These are phyloP conservation scores for Rhogogaster chlorosoma DNA, from an alignment of 2,888 invertebrate species.

Conservation along the genomic window DNA sequence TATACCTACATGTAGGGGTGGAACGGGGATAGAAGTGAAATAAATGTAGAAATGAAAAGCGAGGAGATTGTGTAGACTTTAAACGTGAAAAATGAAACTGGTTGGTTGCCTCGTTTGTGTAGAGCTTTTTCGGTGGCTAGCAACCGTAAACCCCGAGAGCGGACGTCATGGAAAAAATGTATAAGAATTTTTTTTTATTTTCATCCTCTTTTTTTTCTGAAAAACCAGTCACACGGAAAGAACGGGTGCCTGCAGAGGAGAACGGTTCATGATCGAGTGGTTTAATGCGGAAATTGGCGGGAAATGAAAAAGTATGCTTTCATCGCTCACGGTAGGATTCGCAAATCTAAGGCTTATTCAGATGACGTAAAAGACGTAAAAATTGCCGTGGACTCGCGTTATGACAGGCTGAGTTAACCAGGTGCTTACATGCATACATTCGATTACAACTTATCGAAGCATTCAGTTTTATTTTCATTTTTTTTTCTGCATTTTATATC, in stretches of 20 bases:
- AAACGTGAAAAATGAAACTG: neutral
- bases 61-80: neutral
- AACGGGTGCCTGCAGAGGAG: conserved; percentile 23
- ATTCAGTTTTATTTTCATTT: neutral
- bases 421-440: neutral
- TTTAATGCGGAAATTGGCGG: conserved; percentile 67
- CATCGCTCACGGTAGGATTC: neutral
- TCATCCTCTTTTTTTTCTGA: conserved; percentile 16
- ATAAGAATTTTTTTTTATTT: conserved; percentile 7
- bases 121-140: neutral
- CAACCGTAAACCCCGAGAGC: conserved; percentile 3
- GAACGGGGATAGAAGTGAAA: neutral
- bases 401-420: neutral
- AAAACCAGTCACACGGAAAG: conserved; percentile 5
- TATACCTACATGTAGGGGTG: neutral
- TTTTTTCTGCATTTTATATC: neutral
- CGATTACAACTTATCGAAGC: neutral
- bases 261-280: conserved; percentile 62
- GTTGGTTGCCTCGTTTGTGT: neutral
- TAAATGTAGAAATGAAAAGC: conserved; percentile 7
- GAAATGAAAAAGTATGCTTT: conserved; percentile 66
- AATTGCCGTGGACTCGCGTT: neutral
- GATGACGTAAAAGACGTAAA: neutral
- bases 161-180: neutral
- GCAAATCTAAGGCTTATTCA: conserved; percentile 18